Conservation (phyloP, 2,888 invertebrate genomes). For the Nymphalis urticae region DNA sequence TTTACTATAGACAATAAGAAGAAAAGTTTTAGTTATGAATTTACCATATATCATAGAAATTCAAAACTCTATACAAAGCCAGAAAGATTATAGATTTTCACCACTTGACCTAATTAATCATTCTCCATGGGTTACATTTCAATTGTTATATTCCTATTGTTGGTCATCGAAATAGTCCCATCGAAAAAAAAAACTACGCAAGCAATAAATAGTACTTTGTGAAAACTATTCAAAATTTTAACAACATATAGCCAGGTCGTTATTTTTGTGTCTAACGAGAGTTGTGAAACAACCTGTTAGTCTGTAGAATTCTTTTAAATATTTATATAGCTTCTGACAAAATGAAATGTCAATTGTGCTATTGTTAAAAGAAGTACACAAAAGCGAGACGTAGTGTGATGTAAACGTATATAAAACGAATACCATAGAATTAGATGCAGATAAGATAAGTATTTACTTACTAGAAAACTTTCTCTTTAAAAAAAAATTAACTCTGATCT, state of each 20-base stretch:
- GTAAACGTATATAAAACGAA: slow-evolving; percentile 3
- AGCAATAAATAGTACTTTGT: neutral
- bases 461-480: no score
- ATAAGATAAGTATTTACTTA: no score
- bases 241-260: neutral
- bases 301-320: slow-evolving; percentile 17
- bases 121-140: neutral
- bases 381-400: slow-evolving; percentile 16
- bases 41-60: no score
- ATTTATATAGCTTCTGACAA: slow-evolving; percentile 21
- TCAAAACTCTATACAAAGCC: neutral
- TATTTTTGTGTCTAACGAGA: slow-evolving; percentile 4
- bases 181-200: neutral
- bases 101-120: neutral
- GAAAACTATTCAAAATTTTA: neutral
- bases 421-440: neutral
- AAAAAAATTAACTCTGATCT: no score
- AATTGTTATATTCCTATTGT: neutral
- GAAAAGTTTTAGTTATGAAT: no score
- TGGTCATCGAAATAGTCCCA: neutral
- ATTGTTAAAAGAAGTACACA: slow-evolving; percentile 22
- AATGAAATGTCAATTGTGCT: slow-evolving; percentile 28
- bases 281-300: slow-evolving; percentile 17
- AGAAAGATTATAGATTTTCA: neutral
- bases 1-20: no score